phyloP scores from a whole-genome alignment of 1,140 invertebrate genomes.

The Aphidius gifuensis region DNA sequence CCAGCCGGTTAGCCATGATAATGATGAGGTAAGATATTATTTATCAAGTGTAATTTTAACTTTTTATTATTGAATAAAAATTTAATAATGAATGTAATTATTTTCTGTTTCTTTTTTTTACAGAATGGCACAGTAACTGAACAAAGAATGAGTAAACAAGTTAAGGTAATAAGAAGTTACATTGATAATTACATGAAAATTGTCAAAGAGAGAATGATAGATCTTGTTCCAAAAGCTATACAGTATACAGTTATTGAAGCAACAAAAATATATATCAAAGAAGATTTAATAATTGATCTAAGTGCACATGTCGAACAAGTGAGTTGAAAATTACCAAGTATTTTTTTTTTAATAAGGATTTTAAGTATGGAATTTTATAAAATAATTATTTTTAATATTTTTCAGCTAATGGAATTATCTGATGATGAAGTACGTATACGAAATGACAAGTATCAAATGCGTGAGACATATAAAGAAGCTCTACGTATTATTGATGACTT shows the following conservation, averaged over 20 bases:
- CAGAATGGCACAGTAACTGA: conserved; percentile 76
- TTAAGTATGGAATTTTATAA: neutral
- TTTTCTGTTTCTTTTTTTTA: neutral
- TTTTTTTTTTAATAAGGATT: too few species aligned
- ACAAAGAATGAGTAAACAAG: conserved; percentile 95
- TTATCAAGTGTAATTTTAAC: neutral
- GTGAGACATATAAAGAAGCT: conserved; percentile 98
- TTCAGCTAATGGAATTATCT: conserved; percentile 96
- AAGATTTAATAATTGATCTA: conserved; percentile 91
- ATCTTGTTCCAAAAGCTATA: conserved; percentile 97
- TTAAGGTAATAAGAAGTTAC: conserved; percentile 97
- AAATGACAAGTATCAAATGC: conserved; percentile 98
- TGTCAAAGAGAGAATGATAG: conserved; percentile 97
- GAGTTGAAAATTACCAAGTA: conserved; percentile 28
- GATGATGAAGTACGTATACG: conserved; percentile 93
- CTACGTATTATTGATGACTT: conserved; percentile 97
- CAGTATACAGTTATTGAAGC: conserved; percentile 99
- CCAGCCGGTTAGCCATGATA: neutral
- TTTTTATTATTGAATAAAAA: neutral
- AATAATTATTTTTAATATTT: conserved; percentile 16
- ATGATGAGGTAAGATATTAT: conserved; percentile 18
- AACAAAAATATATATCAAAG: conserved; percentile 96
- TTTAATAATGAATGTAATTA: conserved; percentile 9
- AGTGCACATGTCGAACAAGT: conserved; percentile 97
- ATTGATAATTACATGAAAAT: conserved; percentile 99